Conservation (phyloP, 2,797 vertebrate genomes). For the Saxicola maurus region DNA sequence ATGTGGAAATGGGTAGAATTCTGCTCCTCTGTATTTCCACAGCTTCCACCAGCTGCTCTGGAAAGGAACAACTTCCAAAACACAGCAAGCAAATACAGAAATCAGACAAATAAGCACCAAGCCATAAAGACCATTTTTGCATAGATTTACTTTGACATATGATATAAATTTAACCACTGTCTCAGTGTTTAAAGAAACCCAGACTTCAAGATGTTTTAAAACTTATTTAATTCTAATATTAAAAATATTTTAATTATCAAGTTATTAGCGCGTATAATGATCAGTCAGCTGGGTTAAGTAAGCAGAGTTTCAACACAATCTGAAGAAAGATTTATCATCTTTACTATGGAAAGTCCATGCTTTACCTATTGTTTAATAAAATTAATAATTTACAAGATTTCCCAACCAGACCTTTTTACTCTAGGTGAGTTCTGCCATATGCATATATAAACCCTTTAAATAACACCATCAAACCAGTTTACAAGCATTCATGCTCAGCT, state of each 20-base stretch:
- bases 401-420: neutral
- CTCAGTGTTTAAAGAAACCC: neutral
- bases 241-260: neutral
- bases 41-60: neutral
- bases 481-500: neutral
- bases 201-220: neutral
- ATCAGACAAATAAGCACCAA: neutral
- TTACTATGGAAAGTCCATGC: accelerated
- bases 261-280: neutral
- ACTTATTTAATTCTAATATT: neutral
- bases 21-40: neutral
- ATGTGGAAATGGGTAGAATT: neutral
- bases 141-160: neutral
- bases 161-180: neutral
- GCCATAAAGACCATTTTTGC: neutral
- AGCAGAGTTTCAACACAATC: neutral
- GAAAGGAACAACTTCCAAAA: neutral
- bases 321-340: neutral
- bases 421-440: neutral
- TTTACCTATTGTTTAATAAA: neutral
- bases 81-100: neutral
- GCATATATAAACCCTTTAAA: neutral
- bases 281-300: neutral
- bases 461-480: neutral
- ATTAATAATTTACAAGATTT: neutral